These are phyloP conservation scores for Orientallactaga sibirica DNA, from an alignment of 2,797 vertebrate species.

Conservation along the genomic window DNA sequence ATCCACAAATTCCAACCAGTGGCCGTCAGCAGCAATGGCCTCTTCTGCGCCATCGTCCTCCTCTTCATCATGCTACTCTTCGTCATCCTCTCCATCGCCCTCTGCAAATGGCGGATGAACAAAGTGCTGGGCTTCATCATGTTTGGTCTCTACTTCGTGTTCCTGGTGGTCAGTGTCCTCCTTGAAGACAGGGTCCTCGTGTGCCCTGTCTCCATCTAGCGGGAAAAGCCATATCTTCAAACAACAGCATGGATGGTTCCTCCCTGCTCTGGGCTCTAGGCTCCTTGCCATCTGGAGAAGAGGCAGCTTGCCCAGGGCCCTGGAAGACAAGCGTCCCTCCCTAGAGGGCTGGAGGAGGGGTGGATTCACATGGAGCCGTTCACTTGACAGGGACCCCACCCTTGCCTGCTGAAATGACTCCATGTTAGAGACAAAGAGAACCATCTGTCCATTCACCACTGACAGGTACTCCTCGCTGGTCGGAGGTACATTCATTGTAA, in stretches of 20 bases:
- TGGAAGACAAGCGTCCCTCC: constrained; percentile 23
- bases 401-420: constrained; percentile 59
- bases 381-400: constrained; percentile 61
- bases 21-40: constrained; percentile 97
- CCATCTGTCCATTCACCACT: constrained; percentile 67
- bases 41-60: constrained; percentile 98
- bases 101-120: constrained; percentile 98
- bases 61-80: constrained; percentile 99
- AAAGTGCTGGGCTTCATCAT: constrained; percentile 95
- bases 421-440: constrained; percentile 58
- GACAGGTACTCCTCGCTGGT: constrained; percentile 68
- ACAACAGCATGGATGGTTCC: constrained; percentile 41
- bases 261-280: constrained; percentile 34
- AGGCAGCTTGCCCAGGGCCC: constrained; percentile 62
- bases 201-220: constrained; percentile 95
- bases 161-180: constrained; percentile 96
- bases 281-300: constrained; percentile 59
- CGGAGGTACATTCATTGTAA: constrained; percentile 22
- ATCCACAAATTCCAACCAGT: constrained; percentile 91
- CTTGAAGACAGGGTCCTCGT: constrained; percentile 95
- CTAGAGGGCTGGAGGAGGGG: not conserved
- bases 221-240: constrained; percentile 69
- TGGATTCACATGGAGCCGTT: constrained; percentile 22
- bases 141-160: constrained; percentile 97
- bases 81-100: constrained; percentile 96